A percentile compares a stretch with the other conserved stretches of the same genome.
phyloP scores from a whole-genome alignment of 2,888 invertebrate species.

The Vanessa cardui region DNA sequence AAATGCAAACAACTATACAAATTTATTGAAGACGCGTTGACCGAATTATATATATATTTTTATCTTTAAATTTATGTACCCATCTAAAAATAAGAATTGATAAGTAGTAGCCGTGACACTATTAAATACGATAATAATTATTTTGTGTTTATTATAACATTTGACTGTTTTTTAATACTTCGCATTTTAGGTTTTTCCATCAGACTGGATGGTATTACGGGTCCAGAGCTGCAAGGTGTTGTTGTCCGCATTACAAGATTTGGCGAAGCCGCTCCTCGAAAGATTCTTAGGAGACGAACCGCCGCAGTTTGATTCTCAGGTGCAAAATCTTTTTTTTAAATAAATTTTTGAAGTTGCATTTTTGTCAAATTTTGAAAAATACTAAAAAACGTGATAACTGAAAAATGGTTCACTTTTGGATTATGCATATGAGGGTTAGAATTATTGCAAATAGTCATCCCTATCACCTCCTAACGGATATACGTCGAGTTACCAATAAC shows the following conservation, averaged over 20 bases:
- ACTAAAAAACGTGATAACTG: neutral
- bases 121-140: neutral
- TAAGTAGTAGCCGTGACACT: neutral
- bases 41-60: neutral
- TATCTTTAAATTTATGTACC: neutral
- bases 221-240: slow-evolving; percentile 94
- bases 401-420: too few species aligned
- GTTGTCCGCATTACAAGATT: slow-evolving; percentile 91
- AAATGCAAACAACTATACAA: too few species aligned
- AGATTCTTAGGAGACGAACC: slow-evolving; percentile 89
- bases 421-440: too few species aligned
- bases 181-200: slow-evolving; percentile 85
- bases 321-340: slow-evolving; percentile 51
- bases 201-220: slow-evolving; percentile 95
- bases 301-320: slow-evolving; percentile 89
- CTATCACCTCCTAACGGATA: too few species aligned
- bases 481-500: too few species aligned
- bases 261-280: slow-evolving; percentile 93
- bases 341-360: too few species aligned
- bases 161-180: slow-evolving; percentile 9
- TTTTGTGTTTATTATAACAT: neutral
- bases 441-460: too few species aligned
- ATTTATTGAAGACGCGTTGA: too few species aligned
- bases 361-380: too few species aligned
- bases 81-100: neutral